Base-by-base conservation (phyloP, 2,113 vertebrate species). In the Urocynchramus pylzowi region DNA sequence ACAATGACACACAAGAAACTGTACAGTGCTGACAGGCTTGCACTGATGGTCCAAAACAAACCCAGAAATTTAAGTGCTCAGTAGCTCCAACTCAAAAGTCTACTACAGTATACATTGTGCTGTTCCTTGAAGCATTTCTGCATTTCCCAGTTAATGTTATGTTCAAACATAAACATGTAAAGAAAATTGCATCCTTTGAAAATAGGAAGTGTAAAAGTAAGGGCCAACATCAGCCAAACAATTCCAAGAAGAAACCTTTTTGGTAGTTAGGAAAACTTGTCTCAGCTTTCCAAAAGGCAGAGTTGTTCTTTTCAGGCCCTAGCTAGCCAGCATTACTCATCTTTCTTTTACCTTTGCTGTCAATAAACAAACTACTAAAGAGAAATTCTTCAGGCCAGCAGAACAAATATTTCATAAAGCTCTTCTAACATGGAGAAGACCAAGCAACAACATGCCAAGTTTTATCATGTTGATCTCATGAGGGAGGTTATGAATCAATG, bases 61-160 rank as follows among this genome's bases (percentile, higher is more conserved):
- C 15, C 7, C 35, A 83, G 50, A 77, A 37, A 69, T 26, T 35
- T 5, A 69, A 80, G 33, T 16, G 17, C 23, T 89, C 56, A 59
- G 12, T 4, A 92, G 52, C 42, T 93, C 37, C 45, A 90, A 60
- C 44, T 56, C 39, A 14, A 7, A 75, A 78, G 35, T 21, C 65
- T 63, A 5, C 27, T 31, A 5, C 1, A 61, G 20, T 7, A 33
- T 3, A 60, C 0, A 2, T 1, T 41, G 37, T 8, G 9, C 78
- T 41, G 5, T 13, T 79, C 57, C 27, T 84, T 69, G 15, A n/a
- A 22, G 24, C 65, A 76, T 76, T 89, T 79, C 70, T 87, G 28
- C 56, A 49, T 60, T 87, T 64, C 76, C 31, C 49, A 80, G 49
- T 15, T 68, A 41, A 53, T 5, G 3, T 28, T 28, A 78, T 3